Base-by-base conservation (phyloP, 2,888 invertebrate genomes). In the Ochropleura leucogaster region DNA sequence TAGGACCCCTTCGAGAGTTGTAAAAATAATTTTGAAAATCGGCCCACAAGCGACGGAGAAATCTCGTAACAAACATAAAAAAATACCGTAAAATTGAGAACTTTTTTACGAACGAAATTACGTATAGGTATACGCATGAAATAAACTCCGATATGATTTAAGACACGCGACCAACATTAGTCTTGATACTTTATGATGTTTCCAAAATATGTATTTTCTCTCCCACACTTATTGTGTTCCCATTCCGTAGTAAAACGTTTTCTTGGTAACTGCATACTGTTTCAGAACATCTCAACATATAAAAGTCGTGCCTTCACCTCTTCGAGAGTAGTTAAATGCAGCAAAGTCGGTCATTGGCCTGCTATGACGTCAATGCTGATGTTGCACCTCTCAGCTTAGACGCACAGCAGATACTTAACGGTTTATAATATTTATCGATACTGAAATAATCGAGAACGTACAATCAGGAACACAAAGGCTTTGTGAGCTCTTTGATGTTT, bases 331-430 rank as follows among this genome's bases (percentile, higher is more conserved):
- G 83, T 85, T 84, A 84, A 83, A 89, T 89, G 85, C 88, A 87
- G 85, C 80, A 66, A 84, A 87, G 76, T 85, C 89, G 92, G 91
- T 84, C 92, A 86, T 70, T 86, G 91, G 89, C 90, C 90, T 79
- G 67, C 72, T 76, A 76, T 93, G 93, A 94, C 93, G 93, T 94
- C 93, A 93, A 89, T 89, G 83, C 81, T 69, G 83, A 86, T 87
- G 87, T 83, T 91, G 88, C 91, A 91, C 84, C 83, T 87, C 85
- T 82, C 68, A 70, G 72, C 77, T 77, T 80, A 87, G 79, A 83
- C 68, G 76, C 84, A 78, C 85, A 77, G 70, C 80, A 84, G 80
- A 85, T 83, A 82, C 77, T 82, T 74, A 82, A 84, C 68, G 68
- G 60, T 76, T 73, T 77, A 78, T 80, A 79, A 80, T 82, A 83